A percentile compares a stretch with the other conserved stretches of the same genome.
These are phyloP conservation scores for Rotaria macrura DNA, from an alignment of 2,888 invertebrate species.

Conservation along the genomic window DNA sequence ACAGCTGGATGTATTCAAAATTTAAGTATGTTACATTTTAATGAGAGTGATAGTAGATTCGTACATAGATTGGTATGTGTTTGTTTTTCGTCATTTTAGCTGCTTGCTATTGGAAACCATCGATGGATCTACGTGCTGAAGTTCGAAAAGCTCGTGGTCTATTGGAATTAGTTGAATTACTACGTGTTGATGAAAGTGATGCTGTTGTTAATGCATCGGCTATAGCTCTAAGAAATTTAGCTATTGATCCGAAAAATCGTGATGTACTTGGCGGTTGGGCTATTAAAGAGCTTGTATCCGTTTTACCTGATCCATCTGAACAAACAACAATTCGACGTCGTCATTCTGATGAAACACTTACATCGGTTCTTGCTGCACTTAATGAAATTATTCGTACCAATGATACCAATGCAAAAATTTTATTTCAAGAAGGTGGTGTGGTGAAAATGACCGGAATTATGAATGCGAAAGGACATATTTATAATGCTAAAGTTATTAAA, in stretches of 20 bases:
- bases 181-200: slow-evolving; percentile 79
- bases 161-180: slow-evolving; percentile 83
- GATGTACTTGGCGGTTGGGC: slow-evolving; percentile 84
- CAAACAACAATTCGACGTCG: not conserved
- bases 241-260: slow-evolving; percentile 91
- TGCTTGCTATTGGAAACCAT: slow-evolving; percentile 84
- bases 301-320: slow-evolving; percentile 69
- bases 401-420: slow-evolving; percentile 27
- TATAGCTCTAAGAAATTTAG: slow-evolving; percentile 86
- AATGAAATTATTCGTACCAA: slow-evolving; percentile 71
- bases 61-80: no score
- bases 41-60: not conserved
- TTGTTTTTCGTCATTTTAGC: slow-evolving; percentile 51
- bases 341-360: slow-evolving; percentile 90
- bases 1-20: slow-evolving; percentile 98
- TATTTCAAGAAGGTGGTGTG: slow-evolving; percentile 61
- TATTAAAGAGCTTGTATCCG: slow-evolving; percentile 89
- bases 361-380: slow-evolving; percentile 86
- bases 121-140: slow-evolving; percentile 67
- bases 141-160: slow-evolving; percentile 93
- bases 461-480: slow-evolving; percentile 70
- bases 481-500: slow-evolving; percentile 82
- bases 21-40: slow-evolving; percentile 52
- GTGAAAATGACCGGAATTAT: slow-evolving; percentile 81
- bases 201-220: slow-evolving; percentile 95